Evolutionary conservation across 2,113 vertebrate genomes (phyloP), one percentile per base, ranked within the genome.

Genomic region (Eretmochelys imbricata): DNA sequence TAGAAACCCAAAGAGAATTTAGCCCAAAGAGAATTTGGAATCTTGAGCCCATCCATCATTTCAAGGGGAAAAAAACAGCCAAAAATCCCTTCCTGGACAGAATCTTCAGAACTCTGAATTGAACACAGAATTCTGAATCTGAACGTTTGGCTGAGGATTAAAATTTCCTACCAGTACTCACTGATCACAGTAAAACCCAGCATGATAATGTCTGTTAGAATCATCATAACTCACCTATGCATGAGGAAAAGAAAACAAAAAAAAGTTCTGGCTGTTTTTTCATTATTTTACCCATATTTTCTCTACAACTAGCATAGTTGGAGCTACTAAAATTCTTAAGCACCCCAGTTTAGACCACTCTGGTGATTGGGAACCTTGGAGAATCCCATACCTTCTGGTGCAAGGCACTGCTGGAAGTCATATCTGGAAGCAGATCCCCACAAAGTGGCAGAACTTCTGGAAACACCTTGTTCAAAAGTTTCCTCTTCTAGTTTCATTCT

Each of bases 401-500:
- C 54, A 65, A 17, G 59, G 82, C 53, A 31, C 46, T 94, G 29
- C 75, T 53, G 6, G 3, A 2, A 76, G 42, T 5, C 53, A 25
- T 9, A 82, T 29, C 83, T 31, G 12, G 55, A 62, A 69, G 31
- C 16, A 84, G 62, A 69, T 35, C 22, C 59, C 14, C 17, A 14
- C 35, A 38, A 72, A 20, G 19, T 27, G 20, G 19, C 3, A n/a
- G 48, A 69, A 50, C 83, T n/a, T 50, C 48, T 59, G 11, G 54
- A 83, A 83, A 83, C 11, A 62, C 3, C 24, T 38, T 69, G 59
- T n/a, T 50, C 48, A 51, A 2, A 0, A 38, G 75, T 3, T 46
- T 16, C 29, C 2, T 4, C 1, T 0, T 0, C 10, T 27, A 1
- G 24, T 1, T 17, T 79, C 1, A 0, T 13, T 84, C 38, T 72